These are phyloP conservation scores for Lithophane semibrunnea DNA, from an alignment of 2,888 invertebrate species.

Conservation along the genomic window DNA sequence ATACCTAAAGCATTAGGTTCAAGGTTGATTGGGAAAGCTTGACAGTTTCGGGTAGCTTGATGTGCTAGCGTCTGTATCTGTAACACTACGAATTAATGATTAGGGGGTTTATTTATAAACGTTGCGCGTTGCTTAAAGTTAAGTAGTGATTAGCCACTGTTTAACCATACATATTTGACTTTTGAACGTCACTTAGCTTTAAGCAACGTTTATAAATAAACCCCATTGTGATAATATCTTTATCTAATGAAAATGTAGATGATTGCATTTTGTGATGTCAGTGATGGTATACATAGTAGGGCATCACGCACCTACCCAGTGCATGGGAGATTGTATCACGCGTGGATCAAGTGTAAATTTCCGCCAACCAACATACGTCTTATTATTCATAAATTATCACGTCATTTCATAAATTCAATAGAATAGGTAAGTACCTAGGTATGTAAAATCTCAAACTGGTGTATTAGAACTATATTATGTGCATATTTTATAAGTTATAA, in stretches of 20 bases:
- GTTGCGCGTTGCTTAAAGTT: too few species aligned
- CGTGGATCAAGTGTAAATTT: constrained; percentile 29
- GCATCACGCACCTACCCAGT: constrained; percentile 16
- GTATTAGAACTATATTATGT: constrained; percentile 3
- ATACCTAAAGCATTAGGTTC: too few species aligned
- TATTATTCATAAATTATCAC: constrained; percentile 23
- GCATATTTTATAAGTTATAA: constrained; percentile 15
- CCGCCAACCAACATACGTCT: constrained; percentile 11
- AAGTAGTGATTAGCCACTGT: too few species aligned
- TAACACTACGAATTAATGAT: too few species aligned
- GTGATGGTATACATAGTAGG: not conserved
- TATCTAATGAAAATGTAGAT: not conserved
- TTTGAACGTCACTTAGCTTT: too few species aligned
- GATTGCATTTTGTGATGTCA: constrained; percentile 33
- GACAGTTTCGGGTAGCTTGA: too few species aligned
- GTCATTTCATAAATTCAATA: constrained; percentile 21
- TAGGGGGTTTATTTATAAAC: too few species aligned
- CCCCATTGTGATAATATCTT: not conserved
- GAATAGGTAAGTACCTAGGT: not conserved
- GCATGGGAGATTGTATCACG: constrained; percentile 20
- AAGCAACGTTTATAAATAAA: too few species aligned
- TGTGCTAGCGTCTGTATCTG: too few species aligned
- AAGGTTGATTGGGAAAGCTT: too few species aligned
- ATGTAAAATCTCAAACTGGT: constrained; percentile 22
- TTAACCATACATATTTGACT: too few species aligned